phyloP scores from a whole-genome alignment of 2,888 invertebrate genomes.

The Agapetus fuscipes region DNA sequence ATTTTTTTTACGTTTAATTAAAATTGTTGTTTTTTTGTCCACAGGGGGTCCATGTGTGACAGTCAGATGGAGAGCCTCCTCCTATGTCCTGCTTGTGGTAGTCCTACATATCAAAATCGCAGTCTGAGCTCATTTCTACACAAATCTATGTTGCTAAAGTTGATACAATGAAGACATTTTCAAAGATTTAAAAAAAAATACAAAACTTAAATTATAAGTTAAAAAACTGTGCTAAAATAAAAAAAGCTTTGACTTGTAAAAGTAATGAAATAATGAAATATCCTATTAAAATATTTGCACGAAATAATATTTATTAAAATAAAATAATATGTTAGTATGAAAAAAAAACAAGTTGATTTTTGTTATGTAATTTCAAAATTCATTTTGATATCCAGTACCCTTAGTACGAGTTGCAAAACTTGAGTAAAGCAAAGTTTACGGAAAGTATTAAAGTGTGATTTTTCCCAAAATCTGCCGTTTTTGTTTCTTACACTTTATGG shows the following conservation, averaged over 20 bases:
- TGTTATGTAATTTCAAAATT: no score
- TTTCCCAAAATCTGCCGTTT: no score
- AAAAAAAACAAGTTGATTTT: no score
- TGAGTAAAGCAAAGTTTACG: no score
- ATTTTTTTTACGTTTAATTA: no score
- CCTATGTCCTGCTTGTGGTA: slow-evolving; percentile 17
- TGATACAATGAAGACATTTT: not conserved
- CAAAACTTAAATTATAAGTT: not conserved
- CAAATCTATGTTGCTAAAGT: no score
- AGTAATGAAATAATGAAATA: not conserved
- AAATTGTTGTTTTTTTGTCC: no score
- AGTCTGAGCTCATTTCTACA: slow-evolving; percentile 9
- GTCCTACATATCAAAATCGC: slow-evolving; percentile 21
- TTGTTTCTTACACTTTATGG: no score
- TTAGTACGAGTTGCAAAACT: no score
- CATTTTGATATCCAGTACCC: no score
- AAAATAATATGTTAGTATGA: not conserved
- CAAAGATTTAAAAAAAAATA: not conserved
- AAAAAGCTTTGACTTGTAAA: not conserved
- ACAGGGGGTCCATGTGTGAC: slow-evolving; percentile 18
- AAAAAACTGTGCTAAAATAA: not conserved
- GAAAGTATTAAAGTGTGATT: no score
- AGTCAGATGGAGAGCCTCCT: slow-evolving; percentile 18
- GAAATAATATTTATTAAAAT: not conserved
- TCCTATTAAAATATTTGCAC: slow-evolving; percentile 1